Percentiles rank a stretch among this genome's conserved stretches.
Conservation (phyloP, 1,140 invertebrate genomes). For the Samia ricini region DNA sequence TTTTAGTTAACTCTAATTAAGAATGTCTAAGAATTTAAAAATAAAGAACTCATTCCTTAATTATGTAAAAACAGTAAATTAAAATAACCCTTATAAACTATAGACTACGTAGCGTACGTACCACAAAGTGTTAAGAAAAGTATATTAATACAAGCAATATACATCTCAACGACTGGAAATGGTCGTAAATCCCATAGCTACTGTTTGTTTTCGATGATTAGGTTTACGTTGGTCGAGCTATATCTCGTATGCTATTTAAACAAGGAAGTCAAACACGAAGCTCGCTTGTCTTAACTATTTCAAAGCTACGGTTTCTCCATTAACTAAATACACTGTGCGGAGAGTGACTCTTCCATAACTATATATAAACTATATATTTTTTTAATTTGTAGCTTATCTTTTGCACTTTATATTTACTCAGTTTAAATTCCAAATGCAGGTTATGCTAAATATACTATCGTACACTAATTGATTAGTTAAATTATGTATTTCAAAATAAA, state of each 20-base stretch:
- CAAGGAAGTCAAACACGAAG: slow-evolving; percentile 23
- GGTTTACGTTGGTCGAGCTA: slow-evolving; percentile 40
- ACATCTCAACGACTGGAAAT: slow-evolving; percentile 25
- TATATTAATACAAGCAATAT: slow-evolving; percentile 23
- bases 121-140: slow-evolving; percentile 12
- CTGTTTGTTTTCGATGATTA: slow-evolving; percentile 51
- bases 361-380: no score
- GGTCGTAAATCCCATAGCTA: slow-evolving; percentile 13
- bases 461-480: no score
- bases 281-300: slow-evolving; percentile 12
- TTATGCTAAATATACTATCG: no score
- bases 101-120: slow-evolving; percentile 1
- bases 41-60: no score
- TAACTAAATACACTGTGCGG: slow-evolving; percentile 1
- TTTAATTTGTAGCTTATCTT: no score
- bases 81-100: slow-evolving; percentile 5
- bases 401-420: no score
- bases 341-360: no score
- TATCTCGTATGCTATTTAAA: slow-evolving; percentile 28
- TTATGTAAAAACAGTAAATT: no score
- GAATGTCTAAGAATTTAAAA: no score
- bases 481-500: no score
- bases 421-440: no score
- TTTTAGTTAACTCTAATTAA: no score
- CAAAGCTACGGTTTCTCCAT: slow-evolving; percentile 4